These are phyloP conservation scores for Epizoanthus scotinus DNA, from an alignment of 92 coral and sea anemone species.

Conservation along the genomic window DNA sequence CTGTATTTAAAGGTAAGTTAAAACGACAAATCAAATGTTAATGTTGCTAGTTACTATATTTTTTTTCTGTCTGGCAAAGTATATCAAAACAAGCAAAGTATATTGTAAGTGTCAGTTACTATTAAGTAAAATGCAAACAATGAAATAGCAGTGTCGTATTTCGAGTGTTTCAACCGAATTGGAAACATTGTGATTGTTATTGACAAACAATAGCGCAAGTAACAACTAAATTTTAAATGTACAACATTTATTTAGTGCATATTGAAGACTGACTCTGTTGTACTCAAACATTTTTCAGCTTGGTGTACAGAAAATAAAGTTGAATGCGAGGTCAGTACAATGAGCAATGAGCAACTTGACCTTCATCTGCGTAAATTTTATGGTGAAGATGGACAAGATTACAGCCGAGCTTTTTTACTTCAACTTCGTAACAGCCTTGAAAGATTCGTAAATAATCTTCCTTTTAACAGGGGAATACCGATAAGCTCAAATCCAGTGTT, in stretches of 20 bases:
- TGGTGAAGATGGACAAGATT: slow-evolving; percentile 61
- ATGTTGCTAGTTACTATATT: not conserved
- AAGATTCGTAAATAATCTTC: slow-evolving; percentile 52
- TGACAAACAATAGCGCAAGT: no score
- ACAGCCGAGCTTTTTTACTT: slow-evolving; percentile 53
- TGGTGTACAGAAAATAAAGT: slow-evolving; percentile 24
- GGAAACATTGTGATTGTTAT: no score
- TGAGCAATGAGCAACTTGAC: slow-evolving; percentile 41
- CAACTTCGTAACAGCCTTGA: slow-evolving; percentile 54
- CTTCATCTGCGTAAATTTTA: slow-evolving; percentile 45
- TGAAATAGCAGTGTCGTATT: no score
- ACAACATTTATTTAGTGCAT: no score
- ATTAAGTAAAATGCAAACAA: no score
- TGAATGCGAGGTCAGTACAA: not conserved
- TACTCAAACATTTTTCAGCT: slow-evolving; percentile 10
- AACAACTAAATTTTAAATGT: no score
- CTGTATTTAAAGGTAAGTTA: slow-evolving; percentile 46
- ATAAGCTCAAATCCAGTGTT: slow-evolving; percentile 42
- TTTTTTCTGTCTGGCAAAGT: no score
- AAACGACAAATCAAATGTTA: not conserved
- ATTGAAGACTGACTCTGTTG: no score
- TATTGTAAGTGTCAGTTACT: no score
- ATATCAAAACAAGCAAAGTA: not conserved
- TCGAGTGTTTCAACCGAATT: no score
- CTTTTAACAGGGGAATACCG: slow-evolving; percentile 35